Conservation (phyloP, 2,113 vertebrate genomes). For the Hassar affinis region DNA sequence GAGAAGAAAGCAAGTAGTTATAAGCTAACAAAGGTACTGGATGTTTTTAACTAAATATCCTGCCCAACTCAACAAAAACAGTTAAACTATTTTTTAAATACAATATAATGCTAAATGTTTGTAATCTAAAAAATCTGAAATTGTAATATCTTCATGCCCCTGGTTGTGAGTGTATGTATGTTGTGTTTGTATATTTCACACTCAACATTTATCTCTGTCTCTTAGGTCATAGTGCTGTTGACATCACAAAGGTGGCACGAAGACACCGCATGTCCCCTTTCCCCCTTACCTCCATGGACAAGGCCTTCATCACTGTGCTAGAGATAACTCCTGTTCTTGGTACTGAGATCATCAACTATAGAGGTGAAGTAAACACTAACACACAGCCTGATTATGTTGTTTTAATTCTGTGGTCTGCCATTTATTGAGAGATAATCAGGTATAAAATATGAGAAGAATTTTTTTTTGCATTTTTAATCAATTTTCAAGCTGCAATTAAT, state of each 20-base stretch:
- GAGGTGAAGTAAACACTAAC: conserved; percentile 75
- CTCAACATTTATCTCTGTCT: background rate
- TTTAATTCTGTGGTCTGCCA: background rate
- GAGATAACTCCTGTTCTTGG: conserved; percentile 98
- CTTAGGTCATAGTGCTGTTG: conserved; percentile 97
- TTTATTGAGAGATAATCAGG: background rate
- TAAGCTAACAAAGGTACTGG: background rate
- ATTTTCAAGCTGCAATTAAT: background rate
- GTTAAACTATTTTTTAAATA: background rate
- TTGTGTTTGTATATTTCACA: conserved; percentile 12
- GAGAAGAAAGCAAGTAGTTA: background rate
- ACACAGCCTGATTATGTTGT: background rate
- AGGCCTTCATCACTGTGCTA: conserved; percentile 98
- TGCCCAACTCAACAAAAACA: background rate
- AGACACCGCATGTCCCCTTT: conserved; percentile 99
- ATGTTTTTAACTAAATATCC: background rate
- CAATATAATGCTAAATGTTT: background rate
- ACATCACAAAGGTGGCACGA: conserved; percentile 98
- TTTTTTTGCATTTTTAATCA: background rate
- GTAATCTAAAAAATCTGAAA: background rate
- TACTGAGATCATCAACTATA: conserved; percentile 97
- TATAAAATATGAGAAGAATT: background rate
- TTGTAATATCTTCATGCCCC: background rate
- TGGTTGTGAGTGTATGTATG: background rate
- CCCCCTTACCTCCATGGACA: conserved; percentile 98